A percentile compares a stretch with the other conserved stretches of the same genome.
phyloP scores from a whole-genome alignment of 2,888 invertebrate species.

The Mythimna loreyi region DNA sequence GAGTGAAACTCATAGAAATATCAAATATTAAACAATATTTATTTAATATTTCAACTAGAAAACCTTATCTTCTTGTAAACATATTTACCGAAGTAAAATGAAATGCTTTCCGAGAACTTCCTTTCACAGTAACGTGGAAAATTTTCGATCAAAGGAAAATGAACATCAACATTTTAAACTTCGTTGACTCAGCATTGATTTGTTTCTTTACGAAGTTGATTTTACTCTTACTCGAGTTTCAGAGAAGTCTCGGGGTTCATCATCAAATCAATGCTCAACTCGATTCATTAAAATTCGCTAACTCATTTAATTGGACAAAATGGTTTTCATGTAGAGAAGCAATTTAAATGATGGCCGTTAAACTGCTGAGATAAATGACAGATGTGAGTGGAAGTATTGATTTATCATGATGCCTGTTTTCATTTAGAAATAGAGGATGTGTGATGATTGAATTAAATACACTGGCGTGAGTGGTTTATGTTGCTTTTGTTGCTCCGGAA shows the following conservation, averaged over 20 bases:
- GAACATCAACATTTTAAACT: slow-evolving; percentile 67
- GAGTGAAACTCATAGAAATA: neutral
- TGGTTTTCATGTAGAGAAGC: slow-evolving; percentile 57
- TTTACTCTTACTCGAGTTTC: slow-evolving; percentile 51
- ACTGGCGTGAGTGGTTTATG: neutral
- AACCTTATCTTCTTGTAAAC: slow-evolving; percentile 20
- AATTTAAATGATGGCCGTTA: slow-evolving; percentile 37
- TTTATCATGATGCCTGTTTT: slow-evolving; percentile 22
- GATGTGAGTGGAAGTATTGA: slow-evolving; percentile 20
- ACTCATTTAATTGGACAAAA: slow-evolving; percentile 70
- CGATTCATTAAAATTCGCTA: slow-evolving; percentile 71
- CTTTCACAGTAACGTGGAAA: slow-evolving; percentile 51
- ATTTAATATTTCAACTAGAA: slow-evolving; percentile 6
- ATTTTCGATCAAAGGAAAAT: slow-evolving; percentile 65
- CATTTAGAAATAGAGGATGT: slow-evolving; percentile 1
- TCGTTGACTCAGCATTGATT: slow-evolving; percentile 58
- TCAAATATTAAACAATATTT: no score
- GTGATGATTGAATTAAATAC: neutral
- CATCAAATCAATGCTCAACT: slow-evolving; percentile 68
- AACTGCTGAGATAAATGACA: slow-evolving; percentile 42
- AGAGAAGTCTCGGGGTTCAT: slow-evolving; percentile 62
- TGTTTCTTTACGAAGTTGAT: slow-evolving; percentile 63
- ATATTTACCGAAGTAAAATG: slow-evolving; percentile 30
- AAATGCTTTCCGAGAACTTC: slow-evolving; percentile 52
- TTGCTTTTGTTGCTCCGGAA: no score